Percentiles rank a stretch among this genome's conserved stretches.
Conservation (phyloP, 2,113 vertebrate species). For the Serinus canaria region DNA sequence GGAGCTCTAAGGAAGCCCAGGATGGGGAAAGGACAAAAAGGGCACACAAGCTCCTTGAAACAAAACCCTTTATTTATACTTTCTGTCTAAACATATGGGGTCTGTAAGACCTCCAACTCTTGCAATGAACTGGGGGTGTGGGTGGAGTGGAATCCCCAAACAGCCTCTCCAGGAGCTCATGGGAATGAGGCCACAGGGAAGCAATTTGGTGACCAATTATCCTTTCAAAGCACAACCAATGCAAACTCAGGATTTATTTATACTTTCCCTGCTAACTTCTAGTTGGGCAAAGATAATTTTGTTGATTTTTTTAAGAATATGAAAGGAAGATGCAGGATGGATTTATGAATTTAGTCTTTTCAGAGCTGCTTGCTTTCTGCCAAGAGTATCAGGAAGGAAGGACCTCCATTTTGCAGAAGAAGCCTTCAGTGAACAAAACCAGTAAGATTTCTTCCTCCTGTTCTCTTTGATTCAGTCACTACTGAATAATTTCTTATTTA, state of each 20-base stretch:
- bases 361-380: background rate
- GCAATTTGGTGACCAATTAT: background rate
- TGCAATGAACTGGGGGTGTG: background rate
- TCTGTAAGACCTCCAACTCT: background rate
- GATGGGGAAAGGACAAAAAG: background rate
- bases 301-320: background rate
- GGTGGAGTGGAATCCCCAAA: background rate
- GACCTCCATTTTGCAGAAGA: background rate
- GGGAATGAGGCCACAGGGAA: background rate
- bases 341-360: background rate
- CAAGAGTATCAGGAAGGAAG: background rate
- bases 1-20: background rate
- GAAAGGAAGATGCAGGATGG: background rate
- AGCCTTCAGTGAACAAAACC: background rate
- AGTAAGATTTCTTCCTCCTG: background rate
- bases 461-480: background rate
- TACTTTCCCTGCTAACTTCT: background rate
- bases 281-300: background rate
- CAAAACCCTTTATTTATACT: background rate
- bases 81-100: accelerated
- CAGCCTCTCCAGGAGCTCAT: background rate
- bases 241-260: background rate
- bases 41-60: background rate
- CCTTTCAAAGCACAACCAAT: background rate
- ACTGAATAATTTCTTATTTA: background rate